These are phyloP conservation scores for Gryllus bimaculatus DNA, from an alignment of 1,140 invertebrate genomes.

Conservation along the genomic window DNA sequence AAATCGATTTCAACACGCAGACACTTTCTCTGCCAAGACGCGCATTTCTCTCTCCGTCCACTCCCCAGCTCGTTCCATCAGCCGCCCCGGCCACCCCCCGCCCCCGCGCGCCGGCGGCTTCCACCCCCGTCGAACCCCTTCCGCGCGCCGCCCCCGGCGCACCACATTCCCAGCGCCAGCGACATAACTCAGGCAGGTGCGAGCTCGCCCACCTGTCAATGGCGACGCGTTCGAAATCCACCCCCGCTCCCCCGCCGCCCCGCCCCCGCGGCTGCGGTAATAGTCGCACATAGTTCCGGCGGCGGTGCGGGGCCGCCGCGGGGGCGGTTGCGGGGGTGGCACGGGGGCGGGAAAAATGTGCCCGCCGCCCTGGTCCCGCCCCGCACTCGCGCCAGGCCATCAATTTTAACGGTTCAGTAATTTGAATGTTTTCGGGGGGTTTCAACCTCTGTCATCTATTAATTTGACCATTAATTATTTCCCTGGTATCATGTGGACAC, in stretches of 20 bases:
- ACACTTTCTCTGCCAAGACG: no score
- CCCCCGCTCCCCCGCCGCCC: no score
- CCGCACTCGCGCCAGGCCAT: background rate
- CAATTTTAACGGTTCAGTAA: slow-evolving; percentile 5
- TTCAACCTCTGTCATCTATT: slow-evolving; percentile 4
- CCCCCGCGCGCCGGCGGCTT: background rate
- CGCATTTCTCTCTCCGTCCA: no score
- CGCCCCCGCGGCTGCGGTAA: background rate
- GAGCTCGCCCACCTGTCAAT: background rate
- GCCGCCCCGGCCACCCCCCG: no score
- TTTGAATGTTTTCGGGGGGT: slow-evolving; percentile 1
- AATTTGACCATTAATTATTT: slow-evolving; percentile 6
- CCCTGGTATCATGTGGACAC: background rate
- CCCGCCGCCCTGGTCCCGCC: background rate
- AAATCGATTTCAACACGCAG: no score
- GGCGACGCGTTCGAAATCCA: background rate
- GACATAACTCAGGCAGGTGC: background rate
- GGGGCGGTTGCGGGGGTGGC: background rate
- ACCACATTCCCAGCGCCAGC: background rate
- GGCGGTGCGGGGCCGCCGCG: background rate
- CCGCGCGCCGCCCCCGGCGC: no score
- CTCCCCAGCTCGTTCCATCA: background rate
- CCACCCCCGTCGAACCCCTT: background rate
- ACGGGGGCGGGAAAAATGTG: background rate
- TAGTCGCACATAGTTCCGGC: background rate